Conservation (phyloP, 2,797 vertebrate species). For the Trachurus trachurus region DNA sequence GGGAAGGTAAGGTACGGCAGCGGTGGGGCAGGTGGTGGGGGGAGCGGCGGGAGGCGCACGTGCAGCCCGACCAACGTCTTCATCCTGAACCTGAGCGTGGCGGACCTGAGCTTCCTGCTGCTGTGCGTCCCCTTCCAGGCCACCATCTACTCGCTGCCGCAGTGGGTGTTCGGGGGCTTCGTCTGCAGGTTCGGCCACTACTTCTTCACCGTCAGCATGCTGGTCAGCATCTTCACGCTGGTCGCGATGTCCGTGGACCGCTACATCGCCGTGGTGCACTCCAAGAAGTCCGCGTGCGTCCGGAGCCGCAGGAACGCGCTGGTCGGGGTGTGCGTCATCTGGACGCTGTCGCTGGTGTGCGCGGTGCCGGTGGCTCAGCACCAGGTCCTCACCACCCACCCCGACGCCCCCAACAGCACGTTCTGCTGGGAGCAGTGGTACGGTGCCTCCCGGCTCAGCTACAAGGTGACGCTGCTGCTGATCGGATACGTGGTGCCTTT, state of each 20-base stretch:
- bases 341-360: conserved; percentile 85
- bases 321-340: conserved; percentile 82
- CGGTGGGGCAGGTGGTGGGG: not conserved
- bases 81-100: conserved; percentile 90
- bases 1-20: conserved; percentile 69
- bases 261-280: conserved; percentile 90
- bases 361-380: conserved; percentile 89
- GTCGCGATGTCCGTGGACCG: conserved; percentile 91
- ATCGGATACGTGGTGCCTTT: conserved; percentile 90
- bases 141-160: conserved; percentile 87
- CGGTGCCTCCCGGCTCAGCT: conserved; percentile 75
- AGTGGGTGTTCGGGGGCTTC: conserved; percentile 90
- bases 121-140: conserved; percentile 87
- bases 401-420: conserved; percentile 86
- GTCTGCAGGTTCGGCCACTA: conserved; percentile 90
- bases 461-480: conserved; percentile 86
- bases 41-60: conserved; percentile 24
- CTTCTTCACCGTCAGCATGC: conserved; percentile 85
- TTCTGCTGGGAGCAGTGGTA: conserved; percentile 92
- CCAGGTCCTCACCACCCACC: conserved; percentile 82
- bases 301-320: conserved; percentile 86
- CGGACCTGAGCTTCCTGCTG: conserved; percentile 89
- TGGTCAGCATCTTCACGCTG: conserved; percentile 92
- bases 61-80: conserved; percentile 89
- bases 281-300: conserved; percentile 79